These are phyloP conservation scores for Phlogophora meticulosa DNA, from an alignment of 2,888 invertebrate species.

Conservation along the genomic window DNA sequence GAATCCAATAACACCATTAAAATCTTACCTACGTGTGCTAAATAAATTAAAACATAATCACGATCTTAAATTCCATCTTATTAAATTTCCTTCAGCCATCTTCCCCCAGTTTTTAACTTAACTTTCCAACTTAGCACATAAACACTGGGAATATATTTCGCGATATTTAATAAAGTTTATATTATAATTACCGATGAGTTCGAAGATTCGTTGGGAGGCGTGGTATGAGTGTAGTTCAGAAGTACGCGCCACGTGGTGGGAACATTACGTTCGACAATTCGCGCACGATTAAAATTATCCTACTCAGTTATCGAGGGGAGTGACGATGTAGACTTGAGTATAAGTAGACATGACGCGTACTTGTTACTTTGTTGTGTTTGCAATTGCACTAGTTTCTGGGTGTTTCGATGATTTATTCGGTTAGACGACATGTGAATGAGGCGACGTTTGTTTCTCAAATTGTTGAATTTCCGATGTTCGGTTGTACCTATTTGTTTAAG, in stretches of 20 bases:
- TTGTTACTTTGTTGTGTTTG: constrained; percentile 48
- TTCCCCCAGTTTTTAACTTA: constrained; percentile 63
- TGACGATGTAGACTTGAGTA: constrained; percentile 74
- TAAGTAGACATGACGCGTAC: constrained; percentile 61
- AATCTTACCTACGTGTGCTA: background rate
- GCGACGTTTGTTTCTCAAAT: constrained; percentile 34
- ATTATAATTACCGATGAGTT: constrained; percentile 74
- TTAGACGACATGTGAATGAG: constrained; percentile 36
- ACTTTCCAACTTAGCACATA: constrained; percentile 65
- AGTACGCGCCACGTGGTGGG: constrained; percentile 84
- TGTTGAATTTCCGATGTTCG: constrained; percentile 4
- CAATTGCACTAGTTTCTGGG: constrained; percentile 40
- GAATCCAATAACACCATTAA: constrained; percentile 3
- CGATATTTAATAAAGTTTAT: constrained; percentile 66
- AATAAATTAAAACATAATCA: constrained; percentile 43
- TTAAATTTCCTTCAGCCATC: constrained; percentile 59
- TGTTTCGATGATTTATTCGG: constrained; percentile 44
- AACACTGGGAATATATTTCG: constrained; percentile 60
- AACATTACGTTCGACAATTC: constrained; percentile 86
- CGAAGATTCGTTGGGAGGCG: constrained; percentile 77
- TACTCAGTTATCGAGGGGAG: constrained; percentile 86
- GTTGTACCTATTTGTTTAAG: constrained; percentile 17
- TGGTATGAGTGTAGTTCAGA: constrained; percentile 74
- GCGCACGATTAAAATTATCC: constrained; percentile 91
- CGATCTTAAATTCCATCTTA: constrained; percentile 53